These are phyloP conservation scores for Pemphredon lugubris DNA, from an alignment of 2,888 invertebrate species.

Conservation along the genomic window DNA sequence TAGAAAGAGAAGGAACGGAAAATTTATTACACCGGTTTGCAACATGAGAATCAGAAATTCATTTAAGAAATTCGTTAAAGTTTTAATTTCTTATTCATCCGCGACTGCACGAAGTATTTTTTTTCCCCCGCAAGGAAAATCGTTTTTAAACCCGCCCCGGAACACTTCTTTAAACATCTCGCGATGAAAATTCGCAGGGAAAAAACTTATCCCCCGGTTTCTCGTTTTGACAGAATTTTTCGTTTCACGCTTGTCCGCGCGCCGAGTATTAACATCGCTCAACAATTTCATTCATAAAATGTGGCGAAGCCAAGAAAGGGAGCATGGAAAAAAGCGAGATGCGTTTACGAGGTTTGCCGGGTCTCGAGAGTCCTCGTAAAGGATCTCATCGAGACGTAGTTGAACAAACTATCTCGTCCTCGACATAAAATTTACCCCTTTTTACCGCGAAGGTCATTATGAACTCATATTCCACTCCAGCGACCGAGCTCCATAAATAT, in stretches of 20 bases:
- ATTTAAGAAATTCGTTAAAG: constrained; percentile 22
- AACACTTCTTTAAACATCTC: too few species aligned
- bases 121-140: too few species aligned
- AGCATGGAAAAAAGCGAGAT: background rate
- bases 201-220: constrained; percentile 3
- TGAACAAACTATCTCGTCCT: constrained; percentile 36
- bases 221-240: constrained; percentile 7
- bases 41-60: constrained; percentile 20
- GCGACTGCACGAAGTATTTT: background rate
- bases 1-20: constrained; percentile 1
- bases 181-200: background rate
- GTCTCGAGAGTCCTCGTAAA: constrained; percentile 30
- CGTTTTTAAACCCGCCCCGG: too few species aligned
- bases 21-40: constrained; percentile 23
- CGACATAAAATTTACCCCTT: constrained; percentile 29
- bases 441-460: constrained; percentile 17
- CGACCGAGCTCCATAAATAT: constrained; percentile 16
- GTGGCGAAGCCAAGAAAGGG: background rate
- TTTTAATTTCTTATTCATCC: constrained; percentile 28
- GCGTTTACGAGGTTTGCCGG: constrained; percentile 39
- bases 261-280: constrained; percentile 17
- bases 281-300: constrained; percentile 41
- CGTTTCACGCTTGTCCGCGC: constrained; percentile 1
- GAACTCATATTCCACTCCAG: constrained; percentile 12
- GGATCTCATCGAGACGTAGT: constrained; percentile 44